phyloP scores from a whole-genome alignment of 2,113 vertebrate genomes.

The Cavia aperea region DNA sequence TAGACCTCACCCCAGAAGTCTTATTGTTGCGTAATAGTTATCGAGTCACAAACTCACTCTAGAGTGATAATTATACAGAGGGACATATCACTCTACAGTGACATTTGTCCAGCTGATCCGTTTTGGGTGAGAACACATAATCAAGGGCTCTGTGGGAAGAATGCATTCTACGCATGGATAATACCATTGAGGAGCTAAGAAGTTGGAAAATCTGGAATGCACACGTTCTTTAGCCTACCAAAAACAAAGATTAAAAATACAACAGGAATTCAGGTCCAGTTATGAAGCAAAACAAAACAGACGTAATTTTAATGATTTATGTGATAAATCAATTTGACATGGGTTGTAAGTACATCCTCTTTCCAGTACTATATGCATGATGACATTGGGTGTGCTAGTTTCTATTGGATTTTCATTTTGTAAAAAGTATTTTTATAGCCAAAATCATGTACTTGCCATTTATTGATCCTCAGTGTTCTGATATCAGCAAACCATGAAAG shows the following conservation, averaged over 20 bases:
- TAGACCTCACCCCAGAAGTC: neutral
- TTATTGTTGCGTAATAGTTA: neutral
- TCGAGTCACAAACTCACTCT: neutral
- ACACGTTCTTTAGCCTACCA: neutral
- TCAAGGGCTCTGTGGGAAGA: neutral
- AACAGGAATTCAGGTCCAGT: neutral
- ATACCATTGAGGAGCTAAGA: neutral
- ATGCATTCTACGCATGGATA: neutral
- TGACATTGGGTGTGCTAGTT: neutral
- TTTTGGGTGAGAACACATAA: neutral
- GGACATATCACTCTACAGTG: neutral
- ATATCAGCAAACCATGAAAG: neutral
- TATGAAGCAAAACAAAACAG: conserved; percentile 9
- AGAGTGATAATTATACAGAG: neutral
- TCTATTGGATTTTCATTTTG: neutral
- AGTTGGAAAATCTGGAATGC: neutral
- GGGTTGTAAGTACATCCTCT: conserved; percentile 1
- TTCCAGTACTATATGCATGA: neutral
- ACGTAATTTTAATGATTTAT: neutral
- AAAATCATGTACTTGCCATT: neutral
- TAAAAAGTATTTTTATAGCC: neutral
- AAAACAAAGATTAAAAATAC: neutral
- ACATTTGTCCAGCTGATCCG: neutral
- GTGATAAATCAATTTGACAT: neutral
- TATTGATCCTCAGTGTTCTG: neutral